Percentiles rank a stretch among this genome's conserved stretches.
Conservation (phyloP, 1,140 invertebrate genomes). For the Acyrthosiphon pisum region DNA sequence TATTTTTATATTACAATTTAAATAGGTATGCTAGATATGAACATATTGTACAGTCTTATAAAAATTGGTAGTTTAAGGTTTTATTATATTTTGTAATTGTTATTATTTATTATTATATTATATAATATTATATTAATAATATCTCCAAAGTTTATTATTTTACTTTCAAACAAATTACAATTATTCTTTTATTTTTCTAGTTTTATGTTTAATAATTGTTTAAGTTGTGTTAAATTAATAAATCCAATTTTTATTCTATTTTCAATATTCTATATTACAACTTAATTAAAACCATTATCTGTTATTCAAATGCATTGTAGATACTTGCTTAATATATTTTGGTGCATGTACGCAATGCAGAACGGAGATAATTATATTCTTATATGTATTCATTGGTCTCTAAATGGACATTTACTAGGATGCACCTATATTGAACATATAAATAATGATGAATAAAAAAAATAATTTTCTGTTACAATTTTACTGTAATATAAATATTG, state of each 20-base stretch:
- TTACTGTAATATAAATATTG: background rate
- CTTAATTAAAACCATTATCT: background rate
- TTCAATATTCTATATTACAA: background rate
- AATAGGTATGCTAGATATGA: background rate
- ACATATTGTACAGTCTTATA: background rate
- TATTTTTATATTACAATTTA: background rate
- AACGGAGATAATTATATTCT: slow-evolving; percentile 15
- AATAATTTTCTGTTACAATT: background rate
- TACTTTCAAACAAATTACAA: background rate
- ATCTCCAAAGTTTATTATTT: background rate
- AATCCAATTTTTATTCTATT: background rate
- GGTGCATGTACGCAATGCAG: slow-evolving; percentile 34
- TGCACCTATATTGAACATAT: background rate
- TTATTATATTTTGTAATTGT: background rate
- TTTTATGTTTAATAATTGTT: background rate
- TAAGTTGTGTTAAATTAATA: background rate
- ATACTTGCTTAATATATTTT: slow-evolving; percentile 43
- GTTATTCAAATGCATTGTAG: slow-evolving; percentile 29
- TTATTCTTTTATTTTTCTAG: background rate
- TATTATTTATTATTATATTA: background rate
- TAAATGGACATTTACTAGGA: background rate
- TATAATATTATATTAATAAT: too few relatives aligned
- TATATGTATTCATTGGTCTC: background rate
- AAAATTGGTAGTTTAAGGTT: background rate
- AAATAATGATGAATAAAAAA: background rate